Evolutionary conservation across 1,140 invertebrate species (phyloP).

Genomic region (Drosophila ohnishii): DNA sequence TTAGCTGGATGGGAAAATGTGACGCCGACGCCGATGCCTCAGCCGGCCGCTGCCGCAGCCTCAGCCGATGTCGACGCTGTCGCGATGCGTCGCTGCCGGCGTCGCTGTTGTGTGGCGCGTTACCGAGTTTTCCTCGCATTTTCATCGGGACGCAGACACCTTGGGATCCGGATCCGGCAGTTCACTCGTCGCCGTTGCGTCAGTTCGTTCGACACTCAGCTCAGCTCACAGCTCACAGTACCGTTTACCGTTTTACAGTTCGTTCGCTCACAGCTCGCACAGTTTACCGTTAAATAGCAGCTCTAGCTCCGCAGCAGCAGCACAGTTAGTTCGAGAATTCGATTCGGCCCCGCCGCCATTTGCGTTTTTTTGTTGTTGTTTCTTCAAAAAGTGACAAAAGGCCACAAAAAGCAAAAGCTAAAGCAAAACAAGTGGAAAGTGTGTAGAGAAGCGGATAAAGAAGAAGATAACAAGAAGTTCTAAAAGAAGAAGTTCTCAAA

Average conservation of each 20-base stretch:
- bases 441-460: background rate
- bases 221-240: slow-evolving; percentile 20
- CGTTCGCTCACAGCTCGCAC: slow-evolving; percentile 10
- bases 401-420: background rate
- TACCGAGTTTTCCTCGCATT: slow-evolving; percentile 68
- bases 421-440: slow-evolving; percentile 33
- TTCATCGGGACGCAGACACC: slow-evolving; percentile 67
- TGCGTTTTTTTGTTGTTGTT: slow-evolving; percentile 50
- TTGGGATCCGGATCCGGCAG: slow-evolving; percentile 59
- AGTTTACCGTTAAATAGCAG: slow-evolving; percentile 13
- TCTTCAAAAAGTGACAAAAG: slow-evolving; percentile 37
- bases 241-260: slow-evolving; percentile 2
- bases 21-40: slow-evolving; percentile 11
- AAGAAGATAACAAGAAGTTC: slow-evolving; percentile 3
- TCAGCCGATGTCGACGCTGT: slow-evolving; percentile 5
- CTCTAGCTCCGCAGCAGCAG: slow-evolving; percentile 2
- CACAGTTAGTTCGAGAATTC: slow-evolving; percentile 6
- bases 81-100: slow-evolving; percentile 15
- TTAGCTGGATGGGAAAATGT: slow-evolving; percentile 48
- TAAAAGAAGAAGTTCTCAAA: background rate
- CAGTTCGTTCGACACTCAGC: slow-evolving; percentile 69
- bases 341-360: slow-evolving; percentile 39
- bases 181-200: slow-evolving; percentile 79
- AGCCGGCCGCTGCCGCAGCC: background rate
- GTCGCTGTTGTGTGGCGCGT: slow-evolving; percentile 12